Conservation (phyloP, 2,888 invertebrate genomes). For the Augochlorella aurata region DNA sequence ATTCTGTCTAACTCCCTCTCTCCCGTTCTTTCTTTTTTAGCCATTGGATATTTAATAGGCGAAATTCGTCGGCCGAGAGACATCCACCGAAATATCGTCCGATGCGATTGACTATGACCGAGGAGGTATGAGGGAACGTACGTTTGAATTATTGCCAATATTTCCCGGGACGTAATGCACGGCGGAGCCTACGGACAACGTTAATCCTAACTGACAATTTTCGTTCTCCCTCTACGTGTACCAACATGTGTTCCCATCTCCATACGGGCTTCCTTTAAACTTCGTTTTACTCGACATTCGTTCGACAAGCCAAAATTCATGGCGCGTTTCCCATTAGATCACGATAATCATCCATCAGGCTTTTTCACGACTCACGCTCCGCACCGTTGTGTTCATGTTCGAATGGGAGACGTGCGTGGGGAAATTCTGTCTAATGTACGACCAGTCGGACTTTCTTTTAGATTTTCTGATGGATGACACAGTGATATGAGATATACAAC, state of each 20-base stretch:
- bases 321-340: slow-evolving; percentile 30
- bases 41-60: slow-evolving; percentile 9
- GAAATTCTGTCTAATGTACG: slow-evolving; percentile 20
- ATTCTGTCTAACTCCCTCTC: background rate
- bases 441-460: background rate
- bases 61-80: slow-evolving; percentile 20
- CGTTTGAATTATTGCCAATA: slow-evolving; percentile 57
- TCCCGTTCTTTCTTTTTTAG: background rate
- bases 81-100: slow-evolving; percentile 38
- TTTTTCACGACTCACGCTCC: background rate
- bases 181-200: slow-evolving; percentile 45
- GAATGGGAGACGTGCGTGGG: background rate
- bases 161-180: slow-evolving; percentile 54
- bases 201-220: slow-evolving; percentile 57
- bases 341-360: slow-evolving; percentile 24
- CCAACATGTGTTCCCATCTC: slow-evolving; percentile 18
- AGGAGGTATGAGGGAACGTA: slow-evolving; percentile 45
- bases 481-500: background rate
- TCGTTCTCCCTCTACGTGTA: slow-evolving; percentile 37
- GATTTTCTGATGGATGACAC: background rate
- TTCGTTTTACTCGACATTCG: slow-evolving; percentile 23
- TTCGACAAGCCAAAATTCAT: slow-evolving; percentile 38
- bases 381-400: background rate
- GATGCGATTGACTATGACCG: slow-evolving; percentile 42
- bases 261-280: slow-evolving; percentile 38